Evolutionary conservation across 2,888 invertebrate species (phyloP), one percentile per base, ranked within the genome.

Genomic region (Melinaea marsaeus): DNA sequence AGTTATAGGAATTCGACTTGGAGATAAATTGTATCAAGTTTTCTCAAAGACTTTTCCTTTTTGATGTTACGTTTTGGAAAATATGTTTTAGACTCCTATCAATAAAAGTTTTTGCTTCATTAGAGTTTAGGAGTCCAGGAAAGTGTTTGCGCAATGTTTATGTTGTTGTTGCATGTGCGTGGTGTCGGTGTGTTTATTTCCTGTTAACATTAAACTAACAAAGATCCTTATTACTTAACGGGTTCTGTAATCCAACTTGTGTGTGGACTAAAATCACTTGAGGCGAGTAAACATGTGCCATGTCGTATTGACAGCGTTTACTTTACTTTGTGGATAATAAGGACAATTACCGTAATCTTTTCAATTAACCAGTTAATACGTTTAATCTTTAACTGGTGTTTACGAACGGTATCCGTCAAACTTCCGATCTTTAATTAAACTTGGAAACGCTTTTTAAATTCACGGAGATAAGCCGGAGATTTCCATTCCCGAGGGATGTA

Each of bases 21-120:
- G 66, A 66, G 65, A 73, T 71, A 79, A 78, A 77, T 77, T 77
- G 75, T 76, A 75, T 79, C 76, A 78, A 74, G 72, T 76, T 78
- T 73, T 61, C 54, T 56, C 42, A 62, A 55, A 9, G 65, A 65
- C 51, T 60, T 58, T 61, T 22, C 46, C 22, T 48, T 46, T 51
- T 51, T 32, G 51, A 45, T 42, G 32, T 13, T 37, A 60, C 34
- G 45, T 56, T 56, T 56, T 56, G 56, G 56, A 56, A 35, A 56
- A 51, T 51, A 32, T 51, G 9, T 51, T 32, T 51, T 32, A 22
- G 32, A 51, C 9, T 32, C 11, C 51, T 9, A 51, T 51, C 22
- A 11, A 51, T 51, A 22, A 51, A 42, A 11, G 9, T 51, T 51
- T 51, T 51, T 11, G 32, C 9, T 51, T 32, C 32, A 32, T 51